phyloP scores from a whole-genome alignment of 2,797 vertebrate species.

The Periophthalmus magnuspinnatus region DNA sequence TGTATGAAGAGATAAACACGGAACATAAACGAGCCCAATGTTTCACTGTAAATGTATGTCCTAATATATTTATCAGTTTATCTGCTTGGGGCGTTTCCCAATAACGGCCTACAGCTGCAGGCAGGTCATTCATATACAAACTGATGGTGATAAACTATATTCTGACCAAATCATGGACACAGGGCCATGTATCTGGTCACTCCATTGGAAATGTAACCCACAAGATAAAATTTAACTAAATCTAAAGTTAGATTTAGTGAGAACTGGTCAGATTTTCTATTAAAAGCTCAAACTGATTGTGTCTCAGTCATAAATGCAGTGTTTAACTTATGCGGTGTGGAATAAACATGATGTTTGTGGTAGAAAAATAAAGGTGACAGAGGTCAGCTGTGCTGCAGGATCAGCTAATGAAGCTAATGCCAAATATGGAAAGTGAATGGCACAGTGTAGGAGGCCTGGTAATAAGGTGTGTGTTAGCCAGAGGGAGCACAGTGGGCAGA shows the following conservation, averaged over 20 bases:
- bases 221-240: no score
- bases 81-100: background rate
- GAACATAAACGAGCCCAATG: background rate
- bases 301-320: background rate
- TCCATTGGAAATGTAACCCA: no score
- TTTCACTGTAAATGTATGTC: background rate
- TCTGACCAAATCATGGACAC: background rate
- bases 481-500: constrained; percentile 14
- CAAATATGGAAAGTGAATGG: constrained; percentile 35
- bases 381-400: constrained; percentile 15
- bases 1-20: background rate
- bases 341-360: constrained; percentile 5
- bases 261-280: background rate
- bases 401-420: constrained; percentile 21
- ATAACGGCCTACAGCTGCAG: no score
- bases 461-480: constrained; percentile 25
- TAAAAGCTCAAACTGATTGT: background rate
- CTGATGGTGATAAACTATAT: background rate
- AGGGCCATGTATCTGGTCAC: no score
- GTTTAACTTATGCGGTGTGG: background rate
- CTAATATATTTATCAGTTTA: background rate
- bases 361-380: constrained; percentile 1
- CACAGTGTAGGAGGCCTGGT: constrained; percentile 31
- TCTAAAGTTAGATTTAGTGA: no score
- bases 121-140: no score